A percentile compares a stretch with the other conserved stretches of the same genome.
These are phyloP conservation scores for Lytechinus variegatus DNA, from an alignment of 35 echinoderm and acorn worm species.

Conservation along the genomic window DNA sequence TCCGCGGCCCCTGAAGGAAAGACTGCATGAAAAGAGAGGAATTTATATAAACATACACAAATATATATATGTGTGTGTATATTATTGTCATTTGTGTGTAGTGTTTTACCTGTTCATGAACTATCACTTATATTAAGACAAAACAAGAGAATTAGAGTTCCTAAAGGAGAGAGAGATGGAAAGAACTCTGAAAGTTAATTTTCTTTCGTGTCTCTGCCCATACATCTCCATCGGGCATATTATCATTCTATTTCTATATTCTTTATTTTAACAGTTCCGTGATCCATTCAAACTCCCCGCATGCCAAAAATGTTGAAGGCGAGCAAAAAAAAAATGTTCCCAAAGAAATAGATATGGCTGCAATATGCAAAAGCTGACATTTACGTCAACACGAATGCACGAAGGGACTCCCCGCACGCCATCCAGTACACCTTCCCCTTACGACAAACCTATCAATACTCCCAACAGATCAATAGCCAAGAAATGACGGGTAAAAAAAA, in stretches of 20 bases:
- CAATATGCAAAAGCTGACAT: constrained; percentile 53
- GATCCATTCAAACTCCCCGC: neutral
- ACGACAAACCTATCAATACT: neutral
- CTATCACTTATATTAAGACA: neutral
- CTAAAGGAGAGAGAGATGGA: neutral
- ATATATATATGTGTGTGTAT: too few relatives aligned
- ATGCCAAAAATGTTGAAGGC: neutral
- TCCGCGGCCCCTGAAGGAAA: too few relatives aligned
- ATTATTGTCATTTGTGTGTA: too few relatives aligned
- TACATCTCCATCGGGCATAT: neutral
- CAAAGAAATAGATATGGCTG: neutral
- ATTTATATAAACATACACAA: too few relatives aligned
- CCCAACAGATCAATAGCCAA: constrained; percentile 30
- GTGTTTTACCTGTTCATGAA: too few relatives aligned
- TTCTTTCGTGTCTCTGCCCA: neutral
- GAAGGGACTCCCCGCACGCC: neutral
- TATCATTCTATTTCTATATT: neutral
- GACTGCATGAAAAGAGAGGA: too few relatives aligned
- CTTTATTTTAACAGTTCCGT: neutral
- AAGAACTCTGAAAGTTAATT: neutral
- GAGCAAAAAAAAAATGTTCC: neutral
- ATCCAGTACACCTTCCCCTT: neutral
- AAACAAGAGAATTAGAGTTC: neutral
- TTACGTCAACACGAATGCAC: constrained; percentile 50
- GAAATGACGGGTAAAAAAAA: neutral